phyloP scores from a whole-genome alignment of 2,113 vertebrate genomes.

The Petrocephalus zakoni region DNA sequence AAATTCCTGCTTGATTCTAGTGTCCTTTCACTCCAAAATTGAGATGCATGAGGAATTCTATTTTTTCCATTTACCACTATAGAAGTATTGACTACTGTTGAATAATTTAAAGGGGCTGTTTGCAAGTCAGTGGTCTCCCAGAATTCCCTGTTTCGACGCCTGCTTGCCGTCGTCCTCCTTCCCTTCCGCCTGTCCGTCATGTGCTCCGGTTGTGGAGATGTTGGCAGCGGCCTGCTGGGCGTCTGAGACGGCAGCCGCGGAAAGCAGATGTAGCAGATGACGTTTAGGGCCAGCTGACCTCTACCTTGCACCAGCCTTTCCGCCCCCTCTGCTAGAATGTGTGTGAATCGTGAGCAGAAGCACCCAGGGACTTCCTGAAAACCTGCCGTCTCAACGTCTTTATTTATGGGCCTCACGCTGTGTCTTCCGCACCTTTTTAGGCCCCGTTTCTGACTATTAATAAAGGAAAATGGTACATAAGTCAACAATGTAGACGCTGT shows the following conservation, averaged over 20 bases:
- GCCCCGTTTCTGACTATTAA: neutral
- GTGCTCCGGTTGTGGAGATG: neutral
- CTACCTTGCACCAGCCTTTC: neutral
- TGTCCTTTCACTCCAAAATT: neutral
- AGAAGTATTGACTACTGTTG: too few relatives aligned
- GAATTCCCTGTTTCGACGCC: too few relatives aligned
- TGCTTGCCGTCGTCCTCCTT: neutral
- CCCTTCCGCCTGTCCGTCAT: neutral
- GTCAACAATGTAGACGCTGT: neutral
- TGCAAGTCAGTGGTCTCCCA: too few relatives aligned
- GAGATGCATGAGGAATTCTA: neutral
- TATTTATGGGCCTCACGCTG: neutral
- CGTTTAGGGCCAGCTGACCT: neutral
- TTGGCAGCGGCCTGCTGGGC: neutral
- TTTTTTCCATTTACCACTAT: neutral
- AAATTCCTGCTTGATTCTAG: neutral
- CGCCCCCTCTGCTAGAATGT: neutral
- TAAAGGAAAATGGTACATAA: neutral
- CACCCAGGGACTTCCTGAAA: neutral
- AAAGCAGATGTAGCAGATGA: neutral
- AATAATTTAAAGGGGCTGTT: neutral
- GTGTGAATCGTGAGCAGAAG: neutral
- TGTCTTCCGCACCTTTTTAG: neutral
- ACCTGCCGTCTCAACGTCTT: neutral
- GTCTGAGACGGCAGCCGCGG: too few relatives aligned